Base-by-base conservation (phyloP, 1,140 invertebrate genomes). In the Marisa cornuarietis region DNA sequence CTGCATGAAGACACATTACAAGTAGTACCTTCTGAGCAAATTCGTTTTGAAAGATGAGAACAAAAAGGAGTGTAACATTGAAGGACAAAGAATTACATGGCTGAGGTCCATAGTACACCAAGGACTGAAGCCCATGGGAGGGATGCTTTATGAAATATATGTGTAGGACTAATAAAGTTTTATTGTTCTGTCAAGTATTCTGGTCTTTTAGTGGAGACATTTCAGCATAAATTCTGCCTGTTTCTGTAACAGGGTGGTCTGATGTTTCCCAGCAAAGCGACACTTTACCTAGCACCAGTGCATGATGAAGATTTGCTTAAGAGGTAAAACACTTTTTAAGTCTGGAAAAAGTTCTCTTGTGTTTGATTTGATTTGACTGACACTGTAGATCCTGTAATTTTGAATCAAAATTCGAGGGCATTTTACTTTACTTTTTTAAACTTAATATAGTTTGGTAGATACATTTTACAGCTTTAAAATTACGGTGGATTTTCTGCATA, bases 261-360 rank as follows among this genome's bases (percentile, higher is more conserved):
- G 8, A 85, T 90, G 79, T 78, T 88, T 54, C 89, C 89, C 18
- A 86, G 85, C 14, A 73, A 81, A 65, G 89, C 89, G 1, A 78
- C 80, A 0, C 79, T 90, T 11, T 87, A 86, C 71, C 49, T 86
- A 11, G 85, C 85, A 49, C 89, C 83, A 62, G 61, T 85, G 0
- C 71, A 75, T 65, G 72, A 84, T 78, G 77, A 79, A 24, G 78
- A 79, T 9, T 80, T 76, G 49, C 71, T 83, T 18, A 65, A 79
- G 26, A 82, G 77, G 81, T 79, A 69, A 79, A 73, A 78, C 76
- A 24, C n/a, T 52, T 63, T 31, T 51, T 78, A 13, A 72, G 54
- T 58, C 16, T 58, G 4, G 54, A 24, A 42, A 42, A 42, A 42
- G 31, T 42, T 42, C 6, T 42, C 31, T 42, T 42, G 31, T 42